These are phyloP conservation scores for Microcebus murinus DNA, from an alignment of 2,113 vertebrate species.

Conservation along the genomic window DNA sequence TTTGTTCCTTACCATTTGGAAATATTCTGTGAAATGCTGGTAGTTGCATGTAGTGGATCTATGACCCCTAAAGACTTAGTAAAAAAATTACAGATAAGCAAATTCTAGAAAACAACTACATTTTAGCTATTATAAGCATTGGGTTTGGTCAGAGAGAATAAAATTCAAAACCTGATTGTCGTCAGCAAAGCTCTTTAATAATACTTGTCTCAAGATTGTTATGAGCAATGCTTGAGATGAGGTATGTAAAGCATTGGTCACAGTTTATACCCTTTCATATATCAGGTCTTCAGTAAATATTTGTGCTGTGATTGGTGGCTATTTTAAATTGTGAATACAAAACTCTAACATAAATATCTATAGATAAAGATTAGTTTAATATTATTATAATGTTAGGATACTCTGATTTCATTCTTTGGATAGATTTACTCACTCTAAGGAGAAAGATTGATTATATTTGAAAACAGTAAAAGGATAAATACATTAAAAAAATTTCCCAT, in stretches of 20 bases:
- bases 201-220: neutral
- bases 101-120: neutral
- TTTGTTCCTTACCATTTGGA: neutral
- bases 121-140: neutral
- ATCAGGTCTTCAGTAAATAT: neutral
- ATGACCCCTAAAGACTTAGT: neutral
- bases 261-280: neutral
- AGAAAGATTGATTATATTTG: neutral
- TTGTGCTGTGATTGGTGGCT: neutral
- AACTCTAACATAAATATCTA: neutral
- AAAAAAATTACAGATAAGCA: neutral
- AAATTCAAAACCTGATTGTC: neutral
- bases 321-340: conserved; percentile 30
- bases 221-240: neutral
- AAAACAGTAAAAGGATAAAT: neutral
- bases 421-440: neutral
- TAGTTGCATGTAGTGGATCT: neutral
- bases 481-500: neutral
- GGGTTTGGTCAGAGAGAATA: neutral
- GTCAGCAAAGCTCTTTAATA: neutral
- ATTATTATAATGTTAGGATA: neutral
- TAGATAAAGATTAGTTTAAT: neutral
- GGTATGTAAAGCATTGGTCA: neutral
- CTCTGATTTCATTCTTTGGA: conserved; percentile 8
- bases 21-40: neutral